Percentiles rank a stretch among this genome's conserved stretches.
These are phyloP conservation scores for Nomada fabriciana DNA, from an alignment of 2,888 invertebrate genomes.

Conservation along the genomic window DNA sequence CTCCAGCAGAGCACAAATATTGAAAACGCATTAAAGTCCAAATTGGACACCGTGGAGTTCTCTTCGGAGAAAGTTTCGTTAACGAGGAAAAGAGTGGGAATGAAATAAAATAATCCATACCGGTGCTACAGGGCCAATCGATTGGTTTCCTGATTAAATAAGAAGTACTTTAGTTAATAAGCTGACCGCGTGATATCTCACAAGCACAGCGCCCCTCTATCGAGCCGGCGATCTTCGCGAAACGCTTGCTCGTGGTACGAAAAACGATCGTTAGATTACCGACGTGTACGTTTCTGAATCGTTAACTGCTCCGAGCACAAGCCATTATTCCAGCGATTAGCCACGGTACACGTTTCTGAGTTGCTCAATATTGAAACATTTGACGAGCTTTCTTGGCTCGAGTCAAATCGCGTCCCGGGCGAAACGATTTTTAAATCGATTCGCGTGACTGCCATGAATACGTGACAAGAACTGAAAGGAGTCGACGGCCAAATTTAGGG, in stretches of 20 bases:
- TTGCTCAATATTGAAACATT: slow-evolving; percentile 50
- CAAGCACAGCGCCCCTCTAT: neutral
- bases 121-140: slow-evolving; percentile 33
- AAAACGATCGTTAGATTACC: slow-evolving; percentile 26
- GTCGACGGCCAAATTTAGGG: slow-evolving; percentile 2
- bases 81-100: neutral
- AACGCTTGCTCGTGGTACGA: neutral
- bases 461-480: neutral
- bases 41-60: neutral
- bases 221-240: slow-evolving; percentile 3
- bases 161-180: slow-evolving; percentile 28
- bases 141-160: slow-evolving; percentile 28
- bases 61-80: neutral
- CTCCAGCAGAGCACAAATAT: slow-evolving; percentile 27
- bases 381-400: slow-evolving; percentile 9
- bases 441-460: slow-evolving; percentile 4
- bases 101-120: neutral
- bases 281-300: slow-evolving; percentile 69
- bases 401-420: neutral
- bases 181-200: slow-evolving; percentile 24
- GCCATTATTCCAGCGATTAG: slow-evolving; percentile 39
- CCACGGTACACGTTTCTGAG: slow-evolving; percentile 38
- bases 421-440: slow-evolving; percentile 1
- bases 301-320: slow-evolving; percentile 56
- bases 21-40: neutral